Evolutionary conservation across 2,888 invertebrate species (phyloP), one percentile per base, ranked within the genome.

Genomic region (Ferdinandea cuprea): DNA sequence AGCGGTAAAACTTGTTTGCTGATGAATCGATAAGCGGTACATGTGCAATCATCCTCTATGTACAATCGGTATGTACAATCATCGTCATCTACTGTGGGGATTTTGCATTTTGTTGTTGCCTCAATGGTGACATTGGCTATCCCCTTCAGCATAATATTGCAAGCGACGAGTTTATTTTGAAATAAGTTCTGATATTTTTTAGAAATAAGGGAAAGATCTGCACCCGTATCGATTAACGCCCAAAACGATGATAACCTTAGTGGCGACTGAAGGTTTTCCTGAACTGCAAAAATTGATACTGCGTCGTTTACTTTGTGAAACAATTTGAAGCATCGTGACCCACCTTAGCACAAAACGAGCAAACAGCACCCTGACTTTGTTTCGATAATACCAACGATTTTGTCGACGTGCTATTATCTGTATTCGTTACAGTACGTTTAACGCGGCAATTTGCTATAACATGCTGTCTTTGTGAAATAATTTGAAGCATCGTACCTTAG

Each of bases 291-390:
- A 68, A 56, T 66, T 35, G 6, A 68, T 30, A 25, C 37, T 37
- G 28, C 40, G 35, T 17, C 48, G 37, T 40, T 73, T 73, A 13
- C 54, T 65, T 73, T 15, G 61, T 72, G n/a, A 52, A 63, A 28
- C 72, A 73, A 13, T 71, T 71, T 3, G 54, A 32, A 61, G 19
- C 13, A 9, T 63, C 54, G 32, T 73, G 63, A 15, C 54, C 54
- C 2, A 21, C 13, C 44, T 73, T 73, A 50, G n/a, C n/a, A n/a
- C n/a, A n/a, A n/a, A n/a, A n/a, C n/a, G n/a, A n/a, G n/a, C n/a
- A n/a, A n/a, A n/a, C n/a, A 44, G 1, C 42, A 9, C 50, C 52
- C 25, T 59, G 48, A 32, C 1, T 52, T 61, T 25, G 8, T 44
- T 63, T 42, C 11, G 61, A 44, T 11, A 13, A 11, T 37, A 25